Evolutionary conservation across 2,888 invertebrate genomes (phyloP).

Genomic region (Lepidochrysops patricia): DNA sequence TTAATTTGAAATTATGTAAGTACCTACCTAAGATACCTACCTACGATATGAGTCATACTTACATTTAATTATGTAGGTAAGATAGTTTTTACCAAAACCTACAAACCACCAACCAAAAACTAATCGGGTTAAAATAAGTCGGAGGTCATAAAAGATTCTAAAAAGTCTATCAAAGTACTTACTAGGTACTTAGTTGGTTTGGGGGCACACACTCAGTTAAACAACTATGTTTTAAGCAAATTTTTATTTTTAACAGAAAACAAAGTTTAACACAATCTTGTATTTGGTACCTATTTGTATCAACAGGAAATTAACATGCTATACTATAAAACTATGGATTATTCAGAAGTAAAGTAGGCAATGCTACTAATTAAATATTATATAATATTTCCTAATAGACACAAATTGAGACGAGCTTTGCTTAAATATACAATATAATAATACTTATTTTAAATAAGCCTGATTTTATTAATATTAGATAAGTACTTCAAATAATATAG

Average conservation of each 20-base stretch:
- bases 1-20: too few species aligned
- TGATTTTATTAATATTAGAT: background rate
- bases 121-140: too few species aligned
- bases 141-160: too few species aligned
- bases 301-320: constrained; percentile 7
- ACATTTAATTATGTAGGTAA: too few species aligned
- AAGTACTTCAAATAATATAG: too few species aligned
- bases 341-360: background rate
- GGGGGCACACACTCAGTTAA: too few species aligned
- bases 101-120: too few species aligned
- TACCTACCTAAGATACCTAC: too few species aligned
- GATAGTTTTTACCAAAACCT: too few species aligned
- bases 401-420: background rate
- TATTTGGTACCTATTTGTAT: constrained; percentile 3
- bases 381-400: background rate
- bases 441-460: background rate
- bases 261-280: background rate
- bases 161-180: too few species aligned
- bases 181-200: too few species aligned
- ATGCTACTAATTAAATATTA: background rate
- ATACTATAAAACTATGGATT: background rate
- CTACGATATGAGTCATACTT: too few species aligned
- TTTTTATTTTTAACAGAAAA: constrained; percentile 5
- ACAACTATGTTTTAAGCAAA: background rate
- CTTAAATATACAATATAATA: background rate